phyloP scores from a whole-genome alignment of 2,113 vertebrate species.

The Eurystomus gularis region DNA sequence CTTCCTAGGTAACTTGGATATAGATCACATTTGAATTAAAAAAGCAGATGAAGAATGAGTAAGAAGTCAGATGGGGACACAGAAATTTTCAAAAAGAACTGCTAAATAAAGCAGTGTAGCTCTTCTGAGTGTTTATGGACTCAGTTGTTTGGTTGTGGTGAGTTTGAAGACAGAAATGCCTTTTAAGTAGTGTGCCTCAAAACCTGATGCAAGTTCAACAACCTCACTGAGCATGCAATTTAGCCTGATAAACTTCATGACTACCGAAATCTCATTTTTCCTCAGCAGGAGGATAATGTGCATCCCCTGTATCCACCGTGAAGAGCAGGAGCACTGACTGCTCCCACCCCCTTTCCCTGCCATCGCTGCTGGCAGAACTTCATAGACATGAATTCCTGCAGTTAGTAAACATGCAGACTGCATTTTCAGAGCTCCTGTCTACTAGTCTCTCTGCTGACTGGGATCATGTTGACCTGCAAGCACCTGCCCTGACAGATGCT shows the following conservation, averaged over 20 bases:
- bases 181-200: background rate
- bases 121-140: background rate
- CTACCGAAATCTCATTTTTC: background rate
- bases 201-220: background rate
- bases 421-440: background rate
- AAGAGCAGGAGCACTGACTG: background rate
- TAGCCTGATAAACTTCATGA: background rate
- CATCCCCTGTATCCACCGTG: background rate
- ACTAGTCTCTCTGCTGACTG: background rate
- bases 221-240: background rate
- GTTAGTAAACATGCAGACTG: background rate
- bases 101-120: background rate
- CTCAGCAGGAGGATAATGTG: background rate
- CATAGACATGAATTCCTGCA: background rate
- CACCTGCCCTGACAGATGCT: background rate
- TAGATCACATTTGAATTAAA: background rate
- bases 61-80: background rate
- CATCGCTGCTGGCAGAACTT: background rate
- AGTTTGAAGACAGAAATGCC: background rate
- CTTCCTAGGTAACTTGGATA: background rate
- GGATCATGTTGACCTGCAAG: background rate
- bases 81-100: background rate
- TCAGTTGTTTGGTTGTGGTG: background rate
- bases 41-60: background rate
- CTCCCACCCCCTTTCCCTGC: background rate